A percentile compares a stretch with the other conserved stretches of the same genome.
Evolutionary conservation across 2,113 vertebrate species (phyloP).

Genomic region (Hyaena hyaena): DNA sequence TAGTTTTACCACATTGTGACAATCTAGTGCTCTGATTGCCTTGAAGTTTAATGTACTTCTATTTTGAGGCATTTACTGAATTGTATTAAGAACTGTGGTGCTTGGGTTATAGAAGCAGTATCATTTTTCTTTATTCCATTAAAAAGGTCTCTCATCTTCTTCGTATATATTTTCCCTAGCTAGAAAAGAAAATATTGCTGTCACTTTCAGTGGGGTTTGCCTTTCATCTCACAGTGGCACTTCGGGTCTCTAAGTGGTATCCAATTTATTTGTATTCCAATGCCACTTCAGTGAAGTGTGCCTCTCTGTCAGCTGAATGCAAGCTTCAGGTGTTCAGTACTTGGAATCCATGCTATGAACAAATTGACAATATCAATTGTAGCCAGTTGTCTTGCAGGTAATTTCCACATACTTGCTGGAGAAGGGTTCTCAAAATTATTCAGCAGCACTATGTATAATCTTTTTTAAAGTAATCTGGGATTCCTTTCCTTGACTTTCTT

Average conservation of each 20-base stretch:
- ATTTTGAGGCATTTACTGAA: conserved; percentile 76
- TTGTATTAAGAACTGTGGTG: conserved; percentile 63
- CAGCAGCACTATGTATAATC: conserved; percentile 59
- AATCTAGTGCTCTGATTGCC: conserved; percentile 48
- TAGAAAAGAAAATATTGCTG: conserved; percentile 81
- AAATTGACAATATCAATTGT: conserved; percentile 78
- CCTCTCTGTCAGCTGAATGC: conserved; percentile 76
- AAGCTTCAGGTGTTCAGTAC: conserved; percentile 67
- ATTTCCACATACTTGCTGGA: conserved; percentile 67
- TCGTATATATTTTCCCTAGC: conserved; percentile 72
- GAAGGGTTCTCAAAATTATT: conserved; percentile 68
- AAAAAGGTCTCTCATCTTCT: conserved; percentile 73
- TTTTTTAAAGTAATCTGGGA: neutral
- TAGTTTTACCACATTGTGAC: conserved; percentile 21
- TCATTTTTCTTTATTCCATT: conserved; percentile 77
- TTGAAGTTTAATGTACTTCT: conserved; percentile 58
- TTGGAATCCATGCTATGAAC: conserved; percentile 69
- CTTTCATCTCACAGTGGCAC: conserved; percentile 82
- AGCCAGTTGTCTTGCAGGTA: conserved; percentile 70
- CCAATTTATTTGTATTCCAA: conserved; percentile 83
- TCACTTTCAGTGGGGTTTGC: conserved; percentile 78
- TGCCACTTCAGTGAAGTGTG: conserved; percentile 75
- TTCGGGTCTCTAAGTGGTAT: conserved; percentile 80
- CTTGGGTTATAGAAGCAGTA: conserved; percentile 57
- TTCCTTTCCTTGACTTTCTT: conserved; percentile 50